A percentile compares a stretch with the other conserved stretches of the same genome.
These are phyloP conservation scores for Cepaea nemoralis DNA, from an alignment of 1,140 invertebrate species.

Conservation along the genomic window DNA sequence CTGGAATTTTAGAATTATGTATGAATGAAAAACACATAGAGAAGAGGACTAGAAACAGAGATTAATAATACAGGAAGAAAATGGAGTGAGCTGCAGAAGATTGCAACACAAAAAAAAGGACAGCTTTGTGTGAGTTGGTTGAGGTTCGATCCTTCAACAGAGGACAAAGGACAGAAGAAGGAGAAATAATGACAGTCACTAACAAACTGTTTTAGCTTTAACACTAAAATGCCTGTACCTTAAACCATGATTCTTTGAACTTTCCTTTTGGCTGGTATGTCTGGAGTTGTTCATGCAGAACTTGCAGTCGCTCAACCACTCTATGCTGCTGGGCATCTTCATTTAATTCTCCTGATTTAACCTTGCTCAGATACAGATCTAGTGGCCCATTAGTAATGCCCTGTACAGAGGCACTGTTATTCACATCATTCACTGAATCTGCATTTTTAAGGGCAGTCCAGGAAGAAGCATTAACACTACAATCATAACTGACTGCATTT, in stretches of 20 bases:
- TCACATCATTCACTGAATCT: neutral
- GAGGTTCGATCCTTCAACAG: too few species aligned
- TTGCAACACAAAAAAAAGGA: neutral
- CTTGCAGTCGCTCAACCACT: slow-evolving; percentile 54
- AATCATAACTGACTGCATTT: neutral
- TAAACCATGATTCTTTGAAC: slow-evolving; percentile 32
- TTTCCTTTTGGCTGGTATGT: slow-evolving; percentile 52
- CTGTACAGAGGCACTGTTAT: neutral
- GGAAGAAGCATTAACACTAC: neutral
- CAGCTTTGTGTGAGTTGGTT: too few species aligned
- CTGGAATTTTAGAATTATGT: too few species aligned
- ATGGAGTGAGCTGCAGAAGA: too few species aligned
- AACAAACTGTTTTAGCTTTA: neutral
- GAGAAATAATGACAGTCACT: neutral
- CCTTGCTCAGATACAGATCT: slow-evolving; percentile 42
- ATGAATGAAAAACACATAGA: too few species aligned
- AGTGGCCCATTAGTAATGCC: slow-evolving; percentile 42
- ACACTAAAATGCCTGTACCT: slow-evolving; percentile 14
- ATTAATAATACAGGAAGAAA: too few species aligned
- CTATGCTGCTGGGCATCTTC: slow-evolving; percentile 55
- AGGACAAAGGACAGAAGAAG: neutral
- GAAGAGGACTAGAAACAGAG: too few species aligned
- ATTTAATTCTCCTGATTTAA: slow-evolving; percentile 49
- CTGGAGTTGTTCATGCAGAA: slow-evolving; percentile 50
- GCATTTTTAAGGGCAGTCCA: neutral